Base-by-base conservation (phyloP, 2,113 vertebrate species). In the Capricornis sumatraensis region DNA sequence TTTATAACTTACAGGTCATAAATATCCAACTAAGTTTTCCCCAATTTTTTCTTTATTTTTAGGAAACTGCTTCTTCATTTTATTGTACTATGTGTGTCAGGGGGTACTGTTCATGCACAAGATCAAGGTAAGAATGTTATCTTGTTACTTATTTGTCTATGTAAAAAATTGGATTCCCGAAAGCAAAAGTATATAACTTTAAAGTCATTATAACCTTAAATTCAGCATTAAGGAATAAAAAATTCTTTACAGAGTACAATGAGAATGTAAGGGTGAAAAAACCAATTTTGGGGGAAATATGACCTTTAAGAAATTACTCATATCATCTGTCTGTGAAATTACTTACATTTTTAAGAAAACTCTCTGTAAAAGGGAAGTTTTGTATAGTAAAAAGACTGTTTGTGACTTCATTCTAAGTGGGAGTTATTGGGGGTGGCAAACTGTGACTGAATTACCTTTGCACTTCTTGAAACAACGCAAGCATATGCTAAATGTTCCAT, bases 31-130 rank as follows among this genome's bases (percentile, higher is more conserved):
- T 89, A 83, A 98, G 19, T 4, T 53, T 15, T 30, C 88, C 60
- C 84, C 52, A 92, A 96, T 94, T 91, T 91, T 40, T 91, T 83
- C n/a, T 87, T 85, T 97, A 82, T 83, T 53, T 98, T 74, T 36
- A 99, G 99, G 99, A 99, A 99, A 99, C 98, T 98, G 97, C 96
- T 99, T 98, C 98, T 99, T 97, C 98, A 99, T 98, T 99, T 99
- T 98, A 98, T 99, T 98, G 98, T 99, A 99, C 98, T 99, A 99
- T 99, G 99, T 98, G 96, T 99, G 98, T 98, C 98, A 98, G 98
- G 98, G 96, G 98, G 99, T 98, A 98, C 98, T 98, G 99, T 98
- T 98, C 98, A 99, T 98, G 99, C 98, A 96, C 99, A 98, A 97
- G 98, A 99, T 97, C 98, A 98, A 99, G 99, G 99, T 99, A 98